phyloP scores from a whole-genome alignment of 2,113 vertebrate species.

The Carollia perspicillata region DNA sequence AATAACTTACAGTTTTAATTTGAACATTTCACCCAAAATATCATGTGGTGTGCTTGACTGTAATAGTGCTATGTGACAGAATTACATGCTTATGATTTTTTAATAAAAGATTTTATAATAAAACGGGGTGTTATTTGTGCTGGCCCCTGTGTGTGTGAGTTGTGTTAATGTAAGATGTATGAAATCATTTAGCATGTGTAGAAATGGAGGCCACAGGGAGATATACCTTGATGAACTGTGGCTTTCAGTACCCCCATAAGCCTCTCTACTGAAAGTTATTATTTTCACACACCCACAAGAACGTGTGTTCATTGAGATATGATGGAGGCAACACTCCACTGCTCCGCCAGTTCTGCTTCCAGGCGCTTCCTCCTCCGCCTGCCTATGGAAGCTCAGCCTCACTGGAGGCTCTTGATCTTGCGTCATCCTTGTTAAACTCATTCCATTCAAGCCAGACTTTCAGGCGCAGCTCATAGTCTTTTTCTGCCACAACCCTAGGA shows the following conservation, averaged over 20 bases:
- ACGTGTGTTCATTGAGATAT: background rate
- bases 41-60: no score
- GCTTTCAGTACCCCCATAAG: background rate
- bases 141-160: background rate
- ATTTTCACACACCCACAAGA: background rate
- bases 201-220: background rate
- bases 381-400: background rate
- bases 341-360: background rate
- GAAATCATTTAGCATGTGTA: background rate
- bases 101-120: no score
- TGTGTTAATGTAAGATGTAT: background rate
- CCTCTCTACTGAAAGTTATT: background rate
- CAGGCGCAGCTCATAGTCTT: background rate
- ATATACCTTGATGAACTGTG: background rate
- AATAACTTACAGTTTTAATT: no score
- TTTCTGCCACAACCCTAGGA: background rate
- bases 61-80: no score
- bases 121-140: no score
- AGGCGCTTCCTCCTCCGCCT: background rate
- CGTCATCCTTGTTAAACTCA: background rate
- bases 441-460: background rate
- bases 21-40: no score
- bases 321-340: background rate
- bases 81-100: no score
- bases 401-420: background rate